These are phyloP conservation scores for Xylocampa areola DNA, from an alignment of 2,888 invertebrate species.

Conservation along the genomic window DNA sequence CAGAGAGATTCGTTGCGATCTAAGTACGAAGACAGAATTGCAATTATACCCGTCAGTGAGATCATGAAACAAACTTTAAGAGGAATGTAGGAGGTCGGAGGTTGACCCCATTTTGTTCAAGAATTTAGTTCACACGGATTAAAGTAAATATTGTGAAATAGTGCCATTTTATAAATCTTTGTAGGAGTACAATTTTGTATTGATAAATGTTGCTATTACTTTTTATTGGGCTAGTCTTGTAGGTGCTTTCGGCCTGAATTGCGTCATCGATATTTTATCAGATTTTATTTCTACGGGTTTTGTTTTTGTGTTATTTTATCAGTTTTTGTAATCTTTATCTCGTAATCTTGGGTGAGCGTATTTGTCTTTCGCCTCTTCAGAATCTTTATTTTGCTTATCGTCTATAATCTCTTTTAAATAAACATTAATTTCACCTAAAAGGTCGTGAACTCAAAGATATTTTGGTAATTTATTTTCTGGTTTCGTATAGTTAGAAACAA, in stretches of 20 bases:
- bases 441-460: too few species aligned
- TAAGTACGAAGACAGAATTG: slow-evolving; percentile 21
- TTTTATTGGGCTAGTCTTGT: slow-evolving; percentile 8
- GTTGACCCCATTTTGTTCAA: slow-evolving; percentile 33
- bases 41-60: slow-evolving; percentile 42
- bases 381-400: not conserved
- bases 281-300: not conserved
- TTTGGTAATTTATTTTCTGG: too few species aligned
- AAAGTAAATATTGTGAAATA: slow-evolving; percentile 46
- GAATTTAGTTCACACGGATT: slow-evolving; percentile 40
- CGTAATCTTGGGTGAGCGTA: not conserved
- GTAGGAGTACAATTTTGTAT: slow-evolving; percentile 2
- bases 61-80: slow-evolving; percentile 20
- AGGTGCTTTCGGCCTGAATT: not conserved
- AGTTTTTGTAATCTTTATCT: not conserved
- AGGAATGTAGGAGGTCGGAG: slow-evolving; percentile 25
- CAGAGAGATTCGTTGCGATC: slow-evolving; percentile 24
- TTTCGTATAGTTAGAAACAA: too few species aligned
- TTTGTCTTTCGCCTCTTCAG: not conserved
- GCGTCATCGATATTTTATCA: not conserved
- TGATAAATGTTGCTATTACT: slow-evolving; percentile 14
- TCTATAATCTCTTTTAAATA: too few species aligned
- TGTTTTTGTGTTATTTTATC: not conserved
- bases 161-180: slow-evolving; percentile 25
- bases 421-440: too few species aligned